Conservation (phyloP, 2,888 invertebrate genomes). For the Dione vanillae region DNA sequence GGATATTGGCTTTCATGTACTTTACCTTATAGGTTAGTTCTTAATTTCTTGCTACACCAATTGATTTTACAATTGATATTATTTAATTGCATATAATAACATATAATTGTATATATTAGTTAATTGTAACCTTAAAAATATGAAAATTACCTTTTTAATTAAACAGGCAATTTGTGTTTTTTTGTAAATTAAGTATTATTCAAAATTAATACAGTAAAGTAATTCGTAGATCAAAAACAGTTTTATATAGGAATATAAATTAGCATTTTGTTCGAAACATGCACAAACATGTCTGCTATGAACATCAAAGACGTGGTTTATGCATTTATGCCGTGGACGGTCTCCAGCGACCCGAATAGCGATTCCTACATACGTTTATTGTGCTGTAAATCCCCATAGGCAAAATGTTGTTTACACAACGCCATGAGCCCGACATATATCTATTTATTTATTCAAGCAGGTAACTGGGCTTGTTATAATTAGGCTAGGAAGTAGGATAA, state of each 20-base stretch:
- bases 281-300: conserved; percentile 25
- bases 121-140: too few species aligned
- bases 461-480: conserved; percentile 32
- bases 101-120: too few species aligned
- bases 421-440: conserved; percentile 20
- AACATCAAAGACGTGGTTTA: conserved; percentile 35
- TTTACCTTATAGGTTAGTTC: too few species aligned
- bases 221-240: neutral
- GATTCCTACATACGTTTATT: conserved; percentile 63
- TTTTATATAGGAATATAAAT: neutral
- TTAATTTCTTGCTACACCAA: too few species aligned
- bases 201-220: neutral
- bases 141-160: too few species aligned
- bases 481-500: conserved; percentile 28
- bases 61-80: too few species aligned
- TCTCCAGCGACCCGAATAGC: conserved; percentile 51
- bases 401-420: conserved; percentile 33
- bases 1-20: too few species aligned
- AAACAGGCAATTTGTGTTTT: too few species aligned
- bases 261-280: conserved; percentile 9
- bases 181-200: neutral
- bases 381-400: conserved; percentile 62
- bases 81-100: too few species aligned
- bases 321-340: conserved; percentile 37
- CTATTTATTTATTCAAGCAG: conserved; percentile 39